Conservation (phyloP, 2,888 invertebrate species). For the Aphodius sticticus region DNA sequence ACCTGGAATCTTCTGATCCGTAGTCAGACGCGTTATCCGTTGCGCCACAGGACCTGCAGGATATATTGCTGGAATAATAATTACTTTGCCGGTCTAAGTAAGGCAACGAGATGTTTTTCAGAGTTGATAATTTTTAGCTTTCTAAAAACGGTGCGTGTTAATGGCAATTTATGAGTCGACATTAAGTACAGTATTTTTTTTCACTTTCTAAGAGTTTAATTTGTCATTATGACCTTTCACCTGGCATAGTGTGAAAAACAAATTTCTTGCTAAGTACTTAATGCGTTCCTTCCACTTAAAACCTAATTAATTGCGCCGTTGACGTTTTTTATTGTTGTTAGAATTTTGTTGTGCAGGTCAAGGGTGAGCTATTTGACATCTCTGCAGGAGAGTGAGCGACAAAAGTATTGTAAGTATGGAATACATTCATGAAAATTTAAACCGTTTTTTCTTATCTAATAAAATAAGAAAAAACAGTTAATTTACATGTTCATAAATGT, state of each 20-base stretch:
- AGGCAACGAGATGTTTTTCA: background rate
- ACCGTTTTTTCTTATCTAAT: too few species aligned
- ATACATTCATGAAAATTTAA: too few species aligned
- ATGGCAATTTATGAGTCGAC: background rate
- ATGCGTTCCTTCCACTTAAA: background rate
- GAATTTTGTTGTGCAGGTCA: background rate
- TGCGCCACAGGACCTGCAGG: slow-evolving; percentile 63
- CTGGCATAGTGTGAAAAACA: background rate
- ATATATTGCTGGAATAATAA: background rate
- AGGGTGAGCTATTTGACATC: too few species aligned
- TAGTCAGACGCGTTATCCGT: slow-evolving; percentile 68
- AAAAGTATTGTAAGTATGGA: too few species aligned
- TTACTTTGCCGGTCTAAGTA: background rate
- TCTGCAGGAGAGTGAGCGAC: too few species aligned
- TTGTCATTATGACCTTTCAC: background rate
- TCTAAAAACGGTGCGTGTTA: background rate
- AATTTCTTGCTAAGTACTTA: background rate
- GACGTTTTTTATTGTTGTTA: background rate
- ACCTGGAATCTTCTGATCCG: slow-evolving; percentile 66
- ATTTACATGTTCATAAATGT: too few species aligned
- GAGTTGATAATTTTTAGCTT: background rate
- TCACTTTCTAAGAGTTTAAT: background rate
- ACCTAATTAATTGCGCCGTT: background rate
- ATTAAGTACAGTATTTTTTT: background rate
- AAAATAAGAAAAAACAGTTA: too few species aligned